Percentiles rank a stretch among this genome's conserved stretches.
Evolutionary conservation across 2,888 invertebrate genomes (phyloP).

Genomic region (Eupithecia centaureata): DNA sequence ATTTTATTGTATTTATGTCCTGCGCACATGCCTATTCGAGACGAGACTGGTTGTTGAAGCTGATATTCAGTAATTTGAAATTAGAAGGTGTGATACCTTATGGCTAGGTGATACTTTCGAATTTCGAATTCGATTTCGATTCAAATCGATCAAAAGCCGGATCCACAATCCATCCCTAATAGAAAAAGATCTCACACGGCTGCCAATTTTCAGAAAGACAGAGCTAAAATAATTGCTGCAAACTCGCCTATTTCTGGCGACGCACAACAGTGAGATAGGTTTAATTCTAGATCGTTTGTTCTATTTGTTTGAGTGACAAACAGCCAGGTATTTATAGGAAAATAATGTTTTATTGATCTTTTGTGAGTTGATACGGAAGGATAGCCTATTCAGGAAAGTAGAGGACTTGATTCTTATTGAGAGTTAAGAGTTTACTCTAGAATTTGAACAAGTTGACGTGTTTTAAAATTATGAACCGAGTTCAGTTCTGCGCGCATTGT

Average conservation of each 20-base stretch:
- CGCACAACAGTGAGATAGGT: conserved; percentile 74
- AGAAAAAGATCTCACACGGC: conserved; percentile 79
- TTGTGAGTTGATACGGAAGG: background rate
- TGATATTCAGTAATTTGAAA: too few relatives aligned
- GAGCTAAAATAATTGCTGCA: conserved; percentile 83
- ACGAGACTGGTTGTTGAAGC: too few relatives aligned
- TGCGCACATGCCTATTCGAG: too few relatives aligned
- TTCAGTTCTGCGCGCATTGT: too few relatives aligned
- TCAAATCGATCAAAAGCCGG: conserved; percentile 15
- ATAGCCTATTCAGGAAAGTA: background rate
- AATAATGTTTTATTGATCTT: conserved; percentile 12
- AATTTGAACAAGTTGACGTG: background rate
- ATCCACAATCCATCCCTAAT: conserved; percentile 30
- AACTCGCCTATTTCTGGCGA: conserved; percentile 81
- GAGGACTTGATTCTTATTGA: background rate
- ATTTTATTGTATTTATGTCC: too few relatives aligned
- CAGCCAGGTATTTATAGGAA: conserved; percentile 8
- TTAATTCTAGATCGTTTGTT: conserved; percentile 74
- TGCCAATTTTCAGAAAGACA: conserved; percentile 85
- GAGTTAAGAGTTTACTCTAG: background rate
- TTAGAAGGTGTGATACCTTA: too few relatives aligned
- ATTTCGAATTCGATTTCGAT: too few relatives aligned
- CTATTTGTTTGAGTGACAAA: conserved; percentile 35
- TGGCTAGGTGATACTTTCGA: background rate
- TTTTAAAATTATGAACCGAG: too few relatives aligned